Base-by-base conservation (phyloP, 2,888 invertebrate species). In the Anaspis maculata region DNA sequence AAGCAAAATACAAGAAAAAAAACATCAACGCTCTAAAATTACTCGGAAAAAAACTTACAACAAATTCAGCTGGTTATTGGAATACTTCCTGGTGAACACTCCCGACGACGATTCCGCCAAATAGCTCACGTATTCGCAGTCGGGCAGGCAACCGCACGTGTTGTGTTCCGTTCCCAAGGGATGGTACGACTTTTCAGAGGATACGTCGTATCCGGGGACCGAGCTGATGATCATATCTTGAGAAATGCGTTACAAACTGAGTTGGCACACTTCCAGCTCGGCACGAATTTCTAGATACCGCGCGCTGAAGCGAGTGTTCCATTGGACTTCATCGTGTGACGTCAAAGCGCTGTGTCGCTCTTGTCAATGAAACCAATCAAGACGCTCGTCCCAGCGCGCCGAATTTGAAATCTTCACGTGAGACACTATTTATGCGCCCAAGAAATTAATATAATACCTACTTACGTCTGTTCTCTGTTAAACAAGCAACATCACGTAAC, bases 101-200 rank as follows among this genome's bases (percentile, higher is more conserved):
- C 51, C 54, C 41, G 72, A 61, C 0, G 81, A 79, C n/a, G 74
- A 72, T 56, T 81, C 80, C 6, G 77, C 57, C 0, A 71, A 70
- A 53, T 81, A 83, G 21, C 69, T 68, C 45, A 71, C 72, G 31
- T 74, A 66, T 43, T 76, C 72, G 44, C 83, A 83, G 46, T 79
- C 77, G 0, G 79, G 74, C 31, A 76, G 51, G 44, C 83, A 83
- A 1, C 62, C 51, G 27, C 74, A 75, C 5, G 57, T 51, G 29
- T 46, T 46, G 3, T 37, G 15, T 4, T 34, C 31, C 3, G 35
- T 31, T 9, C 38, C 38, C 7, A 21, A 37, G 11, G 19, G 26
- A 24, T 42, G 33, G 30, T 41, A 13, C 19, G 27, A 16, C 15
- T 32, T n/a, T 4, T 31, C 21, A 12, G 16, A 19, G 41, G 34